A percentile compares a stretch with the other conserved stretches of the same genome.
Conservation (phyloP, 2,888 invertebrate species). For the Lamproptera curius region DNA sequence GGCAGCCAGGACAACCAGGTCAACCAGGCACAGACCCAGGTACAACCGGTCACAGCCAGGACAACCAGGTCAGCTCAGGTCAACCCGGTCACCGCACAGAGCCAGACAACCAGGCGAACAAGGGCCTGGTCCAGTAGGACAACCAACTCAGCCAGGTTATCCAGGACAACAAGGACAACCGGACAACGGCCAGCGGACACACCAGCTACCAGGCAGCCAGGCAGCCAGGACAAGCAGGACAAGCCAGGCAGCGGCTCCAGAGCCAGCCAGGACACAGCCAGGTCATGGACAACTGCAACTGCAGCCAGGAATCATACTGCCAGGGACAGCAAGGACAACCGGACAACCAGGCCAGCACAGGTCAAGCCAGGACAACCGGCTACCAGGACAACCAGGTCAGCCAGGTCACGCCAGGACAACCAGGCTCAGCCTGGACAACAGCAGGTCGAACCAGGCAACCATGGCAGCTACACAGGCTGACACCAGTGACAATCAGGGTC, state of each 20-base stretch:
- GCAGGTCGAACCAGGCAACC: no score
- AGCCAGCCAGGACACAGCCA: constrained; percentile 27
- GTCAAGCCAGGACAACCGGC: constrained; percentile 40
- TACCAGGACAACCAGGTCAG: constrained; percentile 28
- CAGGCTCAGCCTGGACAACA: constrained; percentile 26
- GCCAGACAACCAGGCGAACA: constrained; percentile 24
- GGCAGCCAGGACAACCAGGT: constrained; percentile 14
- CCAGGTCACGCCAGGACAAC: constrained; percentile 34
- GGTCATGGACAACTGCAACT: constrained; percentile 30
- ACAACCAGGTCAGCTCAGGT: constrained; percentile 44
- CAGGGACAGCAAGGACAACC: constrained; percentile 31
- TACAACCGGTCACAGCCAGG: constrained; percentile 26
- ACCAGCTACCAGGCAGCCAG: constrained; percentile 33
- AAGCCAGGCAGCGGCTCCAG: constrained; percentile 27
- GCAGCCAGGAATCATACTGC: constrained; percentile 29
- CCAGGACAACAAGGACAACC: constrained; percentile 27
- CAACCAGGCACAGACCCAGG: constrained; percentile 35
- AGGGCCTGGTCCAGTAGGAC: constrained; percentile 14
- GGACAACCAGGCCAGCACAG: constrained; percentile 29
- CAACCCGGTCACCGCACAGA: constrained; percentile 31
- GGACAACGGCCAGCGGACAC: constrained; percentile 51
- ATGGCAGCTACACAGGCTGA: no score
- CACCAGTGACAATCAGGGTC: no score
- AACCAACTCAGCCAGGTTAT: constrained; percentile 24
- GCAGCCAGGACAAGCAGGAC: constrained; percentile 36